These are phyloP conservation scores for Stichodactyla mertensii DNA, from an alignment of 64 coral and sea anemone genomes.

Conservation along the genomic window DNA sequence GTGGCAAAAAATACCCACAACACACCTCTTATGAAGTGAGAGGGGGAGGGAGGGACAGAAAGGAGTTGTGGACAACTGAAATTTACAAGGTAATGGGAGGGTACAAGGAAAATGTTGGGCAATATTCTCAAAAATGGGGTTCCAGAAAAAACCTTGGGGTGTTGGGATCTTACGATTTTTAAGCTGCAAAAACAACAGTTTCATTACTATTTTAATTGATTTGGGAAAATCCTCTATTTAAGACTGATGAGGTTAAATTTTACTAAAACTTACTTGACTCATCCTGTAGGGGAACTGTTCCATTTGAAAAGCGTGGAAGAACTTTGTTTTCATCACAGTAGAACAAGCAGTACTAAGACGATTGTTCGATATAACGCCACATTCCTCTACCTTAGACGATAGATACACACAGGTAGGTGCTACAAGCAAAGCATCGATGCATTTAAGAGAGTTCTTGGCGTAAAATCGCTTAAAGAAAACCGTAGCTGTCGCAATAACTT, in stretches of 20 bases:
- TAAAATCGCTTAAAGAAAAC: constrained; percentile 96
- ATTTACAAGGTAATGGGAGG: too few species aligned
- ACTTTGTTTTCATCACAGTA: constrained; percentile 91
- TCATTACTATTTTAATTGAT: too few species aligned
- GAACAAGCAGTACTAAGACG: constrained; percentile 71
- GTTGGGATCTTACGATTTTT: too few species aligned
- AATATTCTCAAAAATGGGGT: too few species aligned
- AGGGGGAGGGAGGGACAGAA: too few species aligned
- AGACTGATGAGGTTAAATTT: background rate
- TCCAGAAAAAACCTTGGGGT: too few species aligned
- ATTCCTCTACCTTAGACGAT: constrained; percentile 93
- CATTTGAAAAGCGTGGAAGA: constrained; percentile 62
- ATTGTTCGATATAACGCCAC: constrained; percentile 94
- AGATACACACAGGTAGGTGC: constrained; percentile 95
- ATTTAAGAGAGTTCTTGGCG: constrained; percentile 90
- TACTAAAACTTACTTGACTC: constrained; percentile 53
- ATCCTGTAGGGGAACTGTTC: constrained; percentile 93
- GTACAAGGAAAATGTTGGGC: too few species aligned
- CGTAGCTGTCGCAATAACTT: constrained; percentile 95
- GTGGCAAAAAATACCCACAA: too few species aligned
- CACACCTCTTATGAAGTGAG: too few species aligned
- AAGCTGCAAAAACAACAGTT: too few species aligned
- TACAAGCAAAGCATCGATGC: constrained; percentile 85
- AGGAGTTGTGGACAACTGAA: too few species aligned
- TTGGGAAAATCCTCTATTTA: background rate